Evolutionary conservation across 1,140 invertebrate species (phyloP), one percentile per base, ranked within the genome.

Genomic region (Ostrea denselamellosa): DNA sequence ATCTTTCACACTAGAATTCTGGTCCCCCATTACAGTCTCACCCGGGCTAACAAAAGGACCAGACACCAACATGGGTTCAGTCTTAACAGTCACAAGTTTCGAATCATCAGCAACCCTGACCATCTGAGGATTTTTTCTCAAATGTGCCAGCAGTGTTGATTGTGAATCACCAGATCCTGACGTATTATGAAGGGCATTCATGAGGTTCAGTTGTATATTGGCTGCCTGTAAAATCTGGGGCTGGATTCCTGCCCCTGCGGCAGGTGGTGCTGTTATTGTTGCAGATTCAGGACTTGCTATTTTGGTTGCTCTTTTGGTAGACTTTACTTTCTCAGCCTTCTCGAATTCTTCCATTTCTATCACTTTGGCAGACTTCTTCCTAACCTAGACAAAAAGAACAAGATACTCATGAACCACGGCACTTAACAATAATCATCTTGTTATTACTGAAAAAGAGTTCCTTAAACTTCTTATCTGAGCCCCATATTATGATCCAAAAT

Each of bases 341-440:
- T 98, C 97, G 95, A 98, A 98, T 94, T 98, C 98, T 94, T 98
- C 97, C 95, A 95, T 95, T 89, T 95, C 95, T 51, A 95, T 90
- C 14, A 99, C 95, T 94, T 99, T 99, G 0, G 98, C 98, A 9
- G 98, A 98, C 94, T 99, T 99, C 95, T 99, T 99, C 65, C 98
- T 95, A 0, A 99, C 97, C 91, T 92, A 51, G 0, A 88, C 68
- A 25, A 65, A 25, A 85, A 12, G n/a, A 51, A 25, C 0, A 28
- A 28, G 34, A 34, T 68, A 44, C 34, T 44, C 34, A 44, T 44
- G 5, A 5, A 44, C 34, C 5, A 5, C 34, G 2, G 5, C 34
- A 44, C 34, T 44, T 44, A n/a, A 44, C 34, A 44, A 44, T 5
- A 44, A 44, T n/a, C n/a, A n/a, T n/a, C n/a, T n/a, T n/a, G n/a